Conservation (phyloP, 92 coral and sea anemone genomes). For the Heliopora coerulea region DNA sequence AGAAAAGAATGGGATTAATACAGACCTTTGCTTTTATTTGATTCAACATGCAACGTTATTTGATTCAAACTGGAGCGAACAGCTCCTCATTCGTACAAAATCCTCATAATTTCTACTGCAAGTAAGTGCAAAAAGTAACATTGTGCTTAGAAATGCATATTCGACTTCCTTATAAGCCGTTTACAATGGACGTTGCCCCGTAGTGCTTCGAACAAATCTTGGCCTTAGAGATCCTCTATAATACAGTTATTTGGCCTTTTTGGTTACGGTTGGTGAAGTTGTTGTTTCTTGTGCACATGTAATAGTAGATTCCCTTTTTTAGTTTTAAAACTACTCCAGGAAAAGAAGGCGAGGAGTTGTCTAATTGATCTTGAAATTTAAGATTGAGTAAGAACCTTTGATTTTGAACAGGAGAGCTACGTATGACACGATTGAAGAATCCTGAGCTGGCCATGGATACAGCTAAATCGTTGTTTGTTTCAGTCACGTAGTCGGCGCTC, state of each 20-base stretch:
- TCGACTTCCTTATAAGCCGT: too few relatives aligned
- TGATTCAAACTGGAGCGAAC: too few relatives aligned
- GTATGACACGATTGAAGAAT: slow-evolving; percentile 3
- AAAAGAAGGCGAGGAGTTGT: slow-evolving; percentile 90
- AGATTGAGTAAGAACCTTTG: background rate
- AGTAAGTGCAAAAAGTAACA: too few relatives aligned
- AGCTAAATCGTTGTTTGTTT: slow-evolving; percentile 71
- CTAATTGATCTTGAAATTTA: slow-evolving; percentile 50
- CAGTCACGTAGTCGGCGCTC: slow-evolving; percentile 57
- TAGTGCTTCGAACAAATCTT: too few relatives aligned
- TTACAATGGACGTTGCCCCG: too few relatives aligned
- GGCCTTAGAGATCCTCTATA: too few relatives aligned
- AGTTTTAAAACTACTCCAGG: slow-evolving; percentile 65
- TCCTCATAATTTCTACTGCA: too few relatives aligned
- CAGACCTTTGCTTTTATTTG: too few relatives aligned
- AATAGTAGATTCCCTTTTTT: slow-evolving; percentile 55
- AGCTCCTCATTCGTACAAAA: too few relatives aligned
- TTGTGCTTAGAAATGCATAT: too few relatives aligned
- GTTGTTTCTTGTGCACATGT: slow-evolving; percentile 83
- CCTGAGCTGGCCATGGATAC: slow-evolving; percentile 76
- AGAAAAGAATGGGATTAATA: too few relatives aligned
- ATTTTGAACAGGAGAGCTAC: background rate
- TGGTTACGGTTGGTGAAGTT: slow-evolving; percentile 96
- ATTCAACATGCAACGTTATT: too few relatives aligned
- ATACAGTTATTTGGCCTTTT: slow-evolving; percentile 53